Conservation (phyloP, 2,113 vertebrate genomes). For the Sminthopsis crassicaudata region DNA sequence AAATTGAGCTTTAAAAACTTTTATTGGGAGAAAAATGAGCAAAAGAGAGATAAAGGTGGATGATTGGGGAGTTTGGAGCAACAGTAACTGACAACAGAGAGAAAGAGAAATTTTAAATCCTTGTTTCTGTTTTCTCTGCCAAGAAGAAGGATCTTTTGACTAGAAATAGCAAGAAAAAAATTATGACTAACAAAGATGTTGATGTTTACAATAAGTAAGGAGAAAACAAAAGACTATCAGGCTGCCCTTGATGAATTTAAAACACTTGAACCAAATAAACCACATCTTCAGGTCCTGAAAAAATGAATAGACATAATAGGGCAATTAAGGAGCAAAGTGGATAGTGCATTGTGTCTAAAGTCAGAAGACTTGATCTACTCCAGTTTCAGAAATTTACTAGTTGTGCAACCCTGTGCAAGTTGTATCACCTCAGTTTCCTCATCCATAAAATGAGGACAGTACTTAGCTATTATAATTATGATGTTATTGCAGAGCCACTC, state of each 20-base stretch:
- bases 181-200: background rate
- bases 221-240: background rate
- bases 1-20: too few relatives aligned
- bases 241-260: background rate
- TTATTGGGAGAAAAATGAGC: background rate
- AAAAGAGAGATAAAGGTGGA: background rate
- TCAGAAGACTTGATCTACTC: background rate
- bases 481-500: background rate
- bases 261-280: background rate
- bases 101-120: background rate
- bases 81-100: background rate
- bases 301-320: background rate
- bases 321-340: background rate
- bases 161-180: background rate
- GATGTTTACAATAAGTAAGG: background rate
- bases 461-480: background rate
- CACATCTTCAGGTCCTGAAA: background rate
- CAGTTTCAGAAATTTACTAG: background rate
- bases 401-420: background rate
- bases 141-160: background rate
- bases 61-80: background rate
- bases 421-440: background rate
- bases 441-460: background rate
- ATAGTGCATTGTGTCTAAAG: background rate
- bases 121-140: background rate